Base-by-base conservation (phyloP, 2,888 invertebrate species). In the Eilema depressum region DNA sequence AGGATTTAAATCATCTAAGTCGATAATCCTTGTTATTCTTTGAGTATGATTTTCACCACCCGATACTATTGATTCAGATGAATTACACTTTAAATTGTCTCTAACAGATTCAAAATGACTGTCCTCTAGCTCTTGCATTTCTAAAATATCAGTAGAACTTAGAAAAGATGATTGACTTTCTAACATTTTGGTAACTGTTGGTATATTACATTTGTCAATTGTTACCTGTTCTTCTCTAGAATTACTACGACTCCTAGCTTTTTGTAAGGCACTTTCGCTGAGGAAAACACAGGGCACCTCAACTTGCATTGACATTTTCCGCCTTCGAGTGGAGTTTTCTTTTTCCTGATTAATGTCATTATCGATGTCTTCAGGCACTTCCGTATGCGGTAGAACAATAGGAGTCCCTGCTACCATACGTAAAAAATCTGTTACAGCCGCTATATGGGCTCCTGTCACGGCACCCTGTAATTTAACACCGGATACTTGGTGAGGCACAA, bases 381-480 rank as follows among this genome's bases (percentile, higher is more conserved):
- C 85, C 7, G 92, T 93, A 78, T 92, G 93, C 88, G 92, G 96
- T 70, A 97, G 92, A 76, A 96, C 96, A 75, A 97, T 95, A 73
- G 96, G 96, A 78, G 96, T 96, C 82, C 96, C 96, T 77, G 96
- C 96, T 69, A 96, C 96, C 90, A 96, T 95, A 76, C 96, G 95
- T 83, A 97, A 94, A 88, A 97, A 96, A 88, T 96, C 96, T 71
- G 96, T 96, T 68, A 97, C 96, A 71, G 96, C 96, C 69, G 96
- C 96, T 93, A 96, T 96, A 84, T 97, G 97, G 65, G 96, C 96
- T 83, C 96, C 96, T 37, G 96, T 97, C 75, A 96, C 95, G 73
- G 96, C 96, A 75, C 97, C 96, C 89, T 96, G 96, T 83, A 97
- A 95, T 82, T 96, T 94, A 80, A 97, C 96, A 83, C 96, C 96